Base-by-base conservation (phyloP, 1,140 invertebrate species). In the Antheraea pernyi region DNA sequence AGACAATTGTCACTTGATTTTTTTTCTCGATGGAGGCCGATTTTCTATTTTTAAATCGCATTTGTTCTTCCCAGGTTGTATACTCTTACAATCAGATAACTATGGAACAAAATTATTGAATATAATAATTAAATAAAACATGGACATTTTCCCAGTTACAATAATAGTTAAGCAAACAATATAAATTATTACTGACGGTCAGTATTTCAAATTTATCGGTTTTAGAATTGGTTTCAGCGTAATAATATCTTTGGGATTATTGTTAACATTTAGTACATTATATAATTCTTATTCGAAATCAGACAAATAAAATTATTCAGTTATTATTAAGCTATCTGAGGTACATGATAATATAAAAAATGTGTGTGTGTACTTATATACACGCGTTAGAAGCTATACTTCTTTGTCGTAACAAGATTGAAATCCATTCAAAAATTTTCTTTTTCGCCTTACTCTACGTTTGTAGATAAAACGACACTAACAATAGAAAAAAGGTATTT, bases 131-230 rank as follows among this genome's bases (percentile, higher is more conserved):
- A 73, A 75, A 74, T 73, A 71, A 67, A 39, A 58, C 37, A 10
- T 46, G 19, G 36, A 65, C 30, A 42, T 71, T 64, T 66, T 39
- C 60, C 22, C 36, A 59, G 16, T 65, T 48, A 64, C 65, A 72
- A 68, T 71, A 59, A 68, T 63, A 74, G 72, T 78, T 68, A 72
- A 74, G 75, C 70, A 81, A 76, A 73, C 67, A 67, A 65, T 73
- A 73, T 70, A 73, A 76, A 73, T 73, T 71, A 65, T 60, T 36
- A 8, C 58, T 19, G 19, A 68, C 11, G 59, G 18, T 59, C 65
- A 59, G 48, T 42, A 58, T 70, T 68, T 36, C 60, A 65, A 70
- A 76, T 74, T 76, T 76, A 71, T 64, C 10, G 58, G 18, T 53
- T 61, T 68, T 74, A 61, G 59, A 53, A 68, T 68, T 61, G 58